Percentiles rank a stretch among this genome's conserved stretches.
These are phyloP conservation scores for Sebastes elongatus DNA, from an alignment of 2,797 vertebrate species.

Conservation along the genomic window DNA sequence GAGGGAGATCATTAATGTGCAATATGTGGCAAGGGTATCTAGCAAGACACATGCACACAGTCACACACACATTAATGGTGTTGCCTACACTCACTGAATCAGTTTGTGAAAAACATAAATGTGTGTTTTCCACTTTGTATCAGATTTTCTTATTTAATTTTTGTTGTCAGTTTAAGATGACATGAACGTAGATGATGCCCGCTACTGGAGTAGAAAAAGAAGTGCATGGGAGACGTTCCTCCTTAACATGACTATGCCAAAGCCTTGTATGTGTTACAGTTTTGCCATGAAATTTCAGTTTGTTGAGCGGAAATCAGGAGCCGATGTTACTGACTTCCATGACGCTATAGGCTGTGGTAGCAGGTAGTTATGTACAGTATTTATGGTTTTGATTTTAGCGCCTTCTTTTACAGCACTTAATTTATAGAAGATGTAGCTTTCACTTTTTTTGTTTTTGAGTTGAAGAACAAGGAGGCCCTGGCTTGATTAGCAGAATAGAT, in stretches of 20 bases:
- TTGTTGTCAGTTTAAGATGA: conserved; percentile 27
- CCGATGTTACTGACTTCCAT: conserved; percentile 25
- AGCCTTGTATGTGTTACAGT: conserved; percentile 47
- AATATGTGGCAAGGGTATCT: conserved; percentile 72
- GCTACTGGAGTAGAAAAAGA: conserved; percentile 39
- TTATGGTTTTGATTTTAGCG: conserved; percentile 87
- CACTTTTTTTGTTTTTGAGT: conserved; percentile 56
- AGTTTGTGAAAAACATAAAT: conserved; percentile 15
- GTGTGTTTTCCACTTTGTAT: conserved; percentile 45
- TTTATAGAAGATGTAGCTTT: conserved; percentile 86
- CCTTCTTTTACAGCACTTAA: conserved; percentile 88
- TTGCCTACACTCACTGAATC: conserved; percentile 27
- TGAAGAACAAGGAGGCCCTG: conserved; percentile 31
- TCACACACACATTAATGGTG: conserved; percentile 18
- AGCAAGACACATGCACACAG: conserved; percentile 34
- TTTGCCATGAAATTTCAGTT: conserved; percentile 36
- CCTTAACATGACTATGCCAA: conserved; percentile 60
- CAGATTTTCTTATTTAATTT: conserved; percentile 60
- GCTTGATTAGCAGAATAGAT: conserved; percentile 11
- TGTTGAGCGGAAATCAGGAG: conserved; percentile 22
- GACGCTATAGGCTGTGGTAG: conserved; percentile 52
- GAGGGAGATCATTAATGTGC: conserved; percentile 66
- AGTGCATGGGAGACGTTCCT: conserved; percentile 55
- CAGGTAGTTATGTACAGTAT: conserved; percentile 89
- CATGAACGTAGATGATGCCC: conserved; percentile 38